Conservation (phyloP, 2,113 vertebrate species). For the Chunga burmeisteri region DNA sequence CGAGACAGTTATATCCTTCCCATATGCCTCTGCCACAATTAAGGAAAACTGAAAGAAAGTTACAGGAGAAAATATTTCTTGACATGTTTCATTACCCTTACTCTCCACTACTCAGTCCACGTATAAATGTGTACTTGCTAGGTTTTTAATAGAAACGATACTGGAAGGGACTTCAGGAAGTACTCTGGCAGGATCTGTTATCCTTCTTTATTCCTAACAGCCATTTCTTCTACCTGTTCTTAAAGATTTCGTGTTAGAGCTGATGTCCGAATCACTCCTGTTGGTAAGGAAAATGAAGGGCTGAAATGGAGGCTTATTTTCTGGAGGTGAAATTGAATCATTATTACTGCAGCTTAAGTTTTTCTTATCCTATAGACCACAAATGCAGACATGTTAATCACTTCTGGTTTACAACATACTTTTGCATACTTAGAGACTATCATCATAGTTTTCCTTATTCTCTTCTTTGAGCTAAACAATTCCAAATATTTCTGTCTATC, state of each 20-base stretch:
- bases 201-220: not conserved
- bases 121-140: not conserved
- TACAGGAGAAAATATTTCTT: not conserved
- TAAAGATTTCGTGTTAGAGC: not conserved
- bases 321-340: not conserved
- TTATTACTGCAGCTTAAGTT: not conserved
- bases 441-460: not conserved
- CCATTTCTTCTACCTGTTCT: not conserved
- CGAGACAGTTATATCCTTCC: not conserved
- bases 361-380: not conserved
- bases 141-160: not conserved
- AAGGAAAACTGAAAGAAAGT: not conserved
- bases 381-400: not conserved
- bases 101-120: fast-evolving
- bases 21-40: not conserved
- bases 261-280: not conserved
- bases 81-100: fast-evolving
- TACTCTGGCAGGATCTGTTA: not conserved
- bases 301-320: not conserved
- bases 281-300: not conserved
- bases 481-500: not conserved
- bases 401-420: not conserved
- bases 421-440: not conserved
- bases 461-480: not conserved
- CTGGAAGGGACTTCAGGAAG: not conserved